Evolutionary conservation across 2,113 vertebrate genomes (phyloP).

Genomic region (Hyla sarda): DNA sequence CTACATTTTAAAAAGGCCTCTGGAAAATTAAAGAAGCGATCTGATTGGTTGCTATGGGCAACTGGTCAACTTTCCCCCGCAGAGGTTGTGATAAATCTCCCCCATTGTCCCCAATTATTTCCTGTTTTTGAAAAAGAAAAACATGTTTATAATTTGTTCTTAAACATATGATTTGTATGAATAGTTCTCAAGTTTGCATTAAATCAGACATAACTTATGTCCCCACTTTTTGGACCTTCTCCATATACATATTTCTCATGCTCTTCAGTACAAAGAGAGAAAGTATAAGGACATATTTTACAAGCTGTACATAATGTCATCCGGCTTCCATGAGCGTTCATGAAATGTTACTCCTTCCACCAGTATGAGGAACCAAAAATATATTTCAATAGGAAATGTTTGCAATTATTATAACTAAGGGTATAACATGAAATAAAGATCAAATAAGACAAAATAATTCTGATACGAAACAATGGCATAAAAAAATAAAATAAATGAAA

Average conservation of each 20-base stretch:
- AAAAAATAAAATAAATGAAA: no score
- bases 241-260: conserved; percentile 9
- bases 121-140: no score
- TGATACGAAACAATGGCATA: no score
- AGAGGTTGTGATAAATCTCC: no score
- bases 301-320: background rate
- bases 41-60: no score
- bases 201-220: background rate
- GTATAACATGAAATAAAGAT: no score
- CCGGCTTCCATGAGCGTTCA: background rate
- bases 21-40: no score
- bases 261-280: background rate
- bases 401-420: no score
- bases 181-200: background rate
- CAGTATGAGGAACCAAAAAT: background rate
- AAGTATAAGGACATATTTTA: background rate
- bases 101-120: no score
- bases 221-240: background rate
- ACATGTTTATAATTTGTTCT: background rate
- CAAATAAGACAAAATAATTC: no score
- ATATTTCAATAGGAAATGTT: background rate
- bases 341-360: background rate
- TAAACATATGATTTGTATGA: background rate
- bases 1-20: no score
- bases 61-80: no score